A percentile compares a stretch with the other conserved stretches of the same genome.
phyloP scores from a whole-genome alignment of 2,797 vertebrate species.

The Ibycter americanus region DNA sequence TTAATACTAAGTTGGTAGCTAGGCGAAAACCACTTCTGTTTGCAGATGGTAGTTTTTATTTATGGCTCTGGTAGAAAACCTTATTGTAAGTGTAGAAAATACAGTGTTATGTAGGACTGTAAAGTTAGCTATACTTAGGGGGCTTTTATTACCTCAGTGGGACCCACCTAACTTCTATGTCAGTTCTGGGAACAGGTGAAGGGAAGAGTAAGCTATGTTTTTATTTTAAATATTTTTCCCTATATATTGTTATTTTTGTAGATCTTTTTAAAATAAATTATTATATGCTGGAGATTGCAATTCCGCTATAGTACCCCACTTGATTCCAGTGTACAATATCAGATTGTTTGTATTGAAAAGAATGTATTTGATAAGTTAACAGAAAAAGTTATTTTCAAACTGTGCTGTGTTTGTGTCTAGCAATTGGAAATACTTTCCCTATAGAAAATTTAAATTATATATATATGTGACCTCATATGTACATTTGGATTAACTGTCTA shows the following conservation, averaged over 20 bases:
- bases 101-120: slow-evolving; percentile 49
- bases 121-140: slow-evolving; percentile 37
- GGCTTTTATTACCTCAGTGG: slow-evolving; percentile 43
- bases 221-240: slow-evolving; percentile 45
- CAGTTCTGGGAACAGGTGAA: slow-evolving; percentile 30
- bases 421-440: slow-evolving; percentile 72
- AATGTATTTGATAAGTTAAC: slow-evolving; percentile 69
- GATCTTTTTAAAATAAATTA: slow-evolving; percentile 64
- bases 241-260: slow-evolving; percentile 70
- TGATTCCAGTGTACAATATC: slow-evolving; percentile 49
- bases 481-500: slow-evolving; percentile 72
- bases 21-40: slow-evolving; percentile 57
- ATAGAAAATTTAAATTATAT: slow-evolving; percentile 55
- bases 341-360: slow-evolving; percentile 63
- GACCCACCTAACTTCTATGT: slow-evolving; percentile 43
- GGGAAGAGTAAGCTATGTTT: slow-evolving; percentile 31
- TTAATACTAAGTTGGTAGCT: slow-evolving; percentile 53
- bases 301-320: slow-evolving; percentile 16
- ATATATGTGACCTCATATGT: slow-evolving; percentile 71
- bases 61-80: slow-evolving; percentile 38
- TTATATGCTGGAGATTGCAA: slow-evolving; percentile 46
- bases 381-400: slow-evolving; percentile 69
- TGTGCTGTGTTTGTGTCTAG: slow-evolving; percentile 61
- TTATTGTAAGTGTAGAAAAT: slow-evolving; percentile 58
- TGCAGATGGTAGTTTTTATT: slow-evolving; percentile 64